These are phyloP conservation scores for Echinarachnius parma DNA, from an alignment of 53 echinoderm and acorn worm species.

Conservation along the genomic window DNA sequence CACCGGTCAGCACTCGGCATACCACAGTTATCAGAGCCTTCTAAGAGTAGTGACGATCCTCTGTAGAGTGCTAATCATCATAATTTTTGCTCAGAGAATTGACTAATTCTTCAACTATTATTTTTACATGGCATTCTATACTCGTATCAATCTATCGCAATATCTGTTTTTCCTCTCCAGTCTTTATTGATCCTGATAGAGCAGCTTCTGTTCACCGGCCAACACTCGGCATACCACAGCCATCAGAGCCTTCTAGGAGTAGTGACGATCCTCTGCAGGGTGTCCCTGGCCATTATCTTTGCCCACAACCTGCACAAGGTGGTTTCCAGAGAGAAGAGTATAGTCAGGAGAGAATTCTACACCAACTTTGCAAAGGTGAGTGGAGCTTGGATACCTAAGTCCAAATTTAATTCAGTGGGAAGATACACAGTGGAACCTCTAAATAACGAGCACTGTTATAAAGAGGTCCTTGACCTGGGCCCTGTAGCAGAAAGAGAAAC, in stretches of 20 bases:
- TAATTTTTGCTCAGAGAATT: slow-evolving; percentile 84
- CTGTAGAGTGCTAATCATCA: slow-evolving; percentile 61
- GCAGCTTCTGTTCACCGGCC: slow-evolving; percentile 66
- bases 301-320: slow-evolving; percentile 78
- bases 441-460: no score
- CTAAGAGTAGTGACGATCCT: slow-evolving; percentile 70
- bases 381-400: no score
- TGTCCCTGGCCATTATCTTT: slow-evolving; percentile 75
- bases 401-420: no score
- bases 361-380: slow-evolving; percentile 86
- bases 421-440: no score
- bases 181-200: slow-evolving; percentile 72
- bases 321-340: slow-evolving; percentile 80
- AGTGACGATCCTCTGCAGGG: slow-evolving; percentile 61
- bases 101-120: no score
- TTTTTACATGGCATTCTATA: no score
- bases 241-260: slow-evolving; percentile 84
- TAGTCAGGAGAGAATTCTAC: slow-evolving; percentile 74
- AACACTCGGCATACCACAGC: slow-evolving; percentile 77
- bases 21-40: slow-evolving; percentile 79
- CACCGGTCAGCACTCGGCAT: slow-evolving; percentile 73
- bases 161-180: slow-evolving; percentile 30
- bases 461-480: no score
- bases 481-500: no score
- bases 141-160: no score